Evolutionary conservation across 2,888 invertebrate genomes (phyloP), one percentile per base, ranked within the genome.

Genomic region (Kuschelorhynchus macadamiae): DNA sequence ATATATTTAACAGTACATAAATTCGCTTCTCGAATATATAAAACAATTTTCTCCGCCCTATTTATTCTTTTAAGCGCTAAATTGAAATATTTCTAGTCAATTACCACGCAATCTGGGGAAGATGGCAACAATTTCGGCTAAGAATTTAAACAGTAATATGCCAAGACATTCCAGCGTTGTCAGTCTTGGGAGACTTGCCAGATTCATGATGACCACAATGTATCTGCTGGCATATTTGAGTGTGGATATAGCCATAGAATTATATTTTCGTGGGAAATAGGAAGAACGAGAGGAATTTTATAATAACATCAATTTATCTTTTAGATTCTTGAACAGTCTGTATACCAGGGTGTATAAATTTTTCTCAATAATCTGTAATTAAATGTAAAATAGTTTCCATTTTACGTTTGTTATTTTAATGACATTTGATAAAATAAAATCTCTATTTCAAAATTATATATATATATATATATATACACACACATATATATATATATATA

Each of bases 111-210:
- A 74, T 74, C 75, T 75, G 76, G 73, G 66, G 72, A 74, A 72
- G 75, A 75, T 75, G 77, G 70, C 73, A 80, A 80, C 80, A 79
- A 80, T 81, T 81, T 74, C 71, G 72, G 72, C 77, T 77, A 80
- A 80, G 81, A 81, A 81, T 81, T 80, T 80, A 79, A 81, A 80
- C 79, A 78, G 80, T 77, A 74, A 74, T 77, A 77, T 76, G 73
- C 72, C 76, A 78, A 79, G 80, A 79, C 79, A 81, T 81, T 81
- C 81, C 79, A 74, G 71, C 72, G 73, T 77, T 73, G 74, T 78
- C 76, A 77, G 76, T 72, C 73, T 75, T 67, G 72, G 70, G 71
- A 74, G 71, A 70, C 73, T 74, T 72, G 75, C 75, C 74, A 74
- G 76, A 76, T 75, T 74, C 74, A 74, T 68, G 66, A 70, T 70